These are phyloP conservation scores for Anabas testudineus DNA, from an alignment of 2,797 vertebrate species.

Conservation along the genomic window DNA sequence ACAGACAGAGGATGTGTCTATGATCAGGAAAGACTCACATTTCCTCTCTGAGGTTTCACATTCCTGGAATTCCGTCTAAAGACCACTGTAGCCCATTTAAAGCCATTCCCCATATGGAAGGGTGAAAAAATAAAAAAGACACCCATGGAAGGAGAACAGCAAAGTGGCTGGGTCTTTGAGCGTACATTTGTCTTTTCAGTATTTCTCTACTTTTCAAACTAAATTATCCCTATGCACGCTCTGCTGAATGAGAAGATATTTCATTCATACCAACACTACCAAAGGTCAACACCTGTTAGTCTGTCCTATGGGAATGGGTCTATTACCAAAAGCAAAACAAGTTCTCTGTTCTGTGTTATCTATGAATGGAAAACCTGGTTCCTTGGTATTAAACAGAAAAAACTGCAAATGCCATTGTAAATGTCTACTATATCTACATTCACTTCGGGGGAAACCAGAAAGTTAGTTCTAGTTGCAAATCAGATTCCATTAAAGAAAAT, in stretches of 20 bases:
- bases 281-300: slow-evolving; percentile 3
- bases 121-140: slow-evolving; percentile 4
- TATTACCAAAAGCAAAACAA: background rate
- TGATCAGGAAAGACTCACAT: slow-evolving; percentile 73
- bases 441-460: background rate
- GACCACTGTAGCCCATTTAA: slow-evolving; percentile 77
- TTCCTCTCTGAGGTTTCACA: slow-evolving; percentile 79
- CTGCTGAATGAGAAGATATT: slow-evolving; percentile 2
- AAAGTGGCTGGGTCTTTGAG: slow-evolving; percentile 4
- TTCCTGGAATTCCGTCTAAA: slow-evolving; percentile 79
- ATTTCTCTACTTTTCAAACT: background rate
- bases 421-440: too few relatives aligned
- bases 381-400: too few relatives aligned
- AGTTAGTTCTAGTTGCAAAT: slow-evolving; percentile 29
- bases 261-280: background rate
- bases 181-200: slow-evolving; percentile 5
- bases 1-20: slow-evolving; percentile 72
- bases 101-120: slow-evolving; percentile 72
- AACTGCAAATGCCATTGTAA: slow-evolving; percentile 6
- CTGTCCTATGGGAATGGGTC: background rate
- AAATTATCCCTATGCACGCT: slow-evolving; percentile 3
- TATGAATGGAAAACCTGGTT: slow-evolving; percentile 52
- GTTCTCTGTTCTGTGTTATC: background rate
- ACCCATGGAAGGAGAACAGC: slow-evolving; percentile 15
- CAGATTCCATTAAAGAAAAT: background rate